phyloP scores from a whole-genome alignment of 2,888 invertebrate species.

The Dendrolimus houi region DNA sequence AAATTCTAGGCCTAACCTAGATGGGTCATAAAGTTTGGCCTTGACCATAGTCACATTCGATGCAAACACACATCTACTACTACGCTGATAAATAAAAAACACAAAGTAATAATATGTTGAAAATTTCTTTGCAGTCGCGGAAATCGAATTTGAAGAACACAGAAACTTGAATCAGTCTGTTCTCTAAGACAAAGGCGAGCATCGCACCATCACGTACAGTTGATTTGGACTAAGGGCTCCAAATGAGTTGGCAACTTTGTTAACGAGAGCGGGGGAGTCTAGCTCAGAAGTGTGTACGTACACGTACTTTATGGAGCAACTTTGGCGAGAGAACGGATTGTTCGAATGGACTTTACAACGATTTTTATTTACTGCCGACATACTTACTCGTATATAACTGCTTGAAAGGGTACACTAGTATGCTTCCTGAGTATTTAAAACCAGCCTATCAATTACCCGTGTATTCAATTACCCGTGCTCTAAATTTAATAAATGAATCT shows the following conservation, averaged over 20 bases:
- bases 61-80: slow-evolving; percentile 3
- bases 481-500: too few species aligned
- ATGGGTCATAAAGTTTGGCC: too few species aligned
- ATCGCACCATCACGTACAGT: slow-evolving; percentile 8
- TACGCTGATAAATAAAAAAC: background rate
- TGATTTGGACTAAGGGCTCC: slow-evolving; percentile 14
- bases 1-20: too few species aligned
- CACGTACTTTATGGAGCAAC: background rate
- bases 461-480: too few species aligned
- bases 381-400: too few species aligned
- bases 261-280: slow-evolving; percentile 9
- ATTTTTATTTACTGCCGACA: background rate
- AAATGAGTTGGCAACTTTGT: slow-evolving; percentile 13
- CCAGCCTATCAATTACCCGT: too few species aligned
- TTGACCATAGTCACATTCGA: too few species aligned
- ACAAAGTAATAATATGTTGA: background rate
- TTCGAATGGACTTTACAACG: background rate
- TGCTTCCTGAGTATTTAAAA: too few species aligned
- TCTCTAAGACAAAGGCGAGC: background rate
- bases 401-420: too few species aligned
- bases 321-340: background rate
- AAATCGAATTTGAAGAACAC: background rate
- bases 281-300: background rate
- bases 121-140: background rate
- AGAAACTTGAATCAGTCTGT: background rate